Percentiles rank a stretch among this genome's conserved stretches.
Conservation (phyloP, 2,888 invertebrate genomes). For the Idaea aversata region DNA sequence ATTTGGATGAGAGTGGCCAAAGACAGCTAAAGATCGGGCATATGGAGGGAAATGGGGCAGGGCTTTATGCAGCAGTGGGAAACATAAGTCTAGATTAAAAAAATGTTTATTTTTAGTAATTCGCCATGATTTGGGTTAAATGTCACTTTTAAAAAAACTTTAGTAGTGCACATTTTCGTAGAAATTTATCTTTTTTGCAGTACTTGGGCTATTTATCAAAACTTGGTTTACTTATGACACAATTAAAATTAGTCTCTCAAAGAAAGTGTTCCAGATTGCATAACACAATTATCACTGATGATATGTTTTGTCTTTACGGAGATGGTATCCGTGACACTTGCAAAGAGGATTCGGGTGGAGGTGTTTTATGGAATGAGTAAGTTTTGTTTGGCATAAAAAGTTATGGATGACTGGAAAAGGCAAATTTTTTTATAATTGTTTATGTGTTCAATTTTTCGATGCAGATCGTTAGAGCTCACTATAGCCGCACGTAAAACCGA, state of each 20-base stretch:
- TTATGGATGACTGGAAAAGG: background rate
- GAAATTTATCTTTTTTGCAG: conserved; percentile 37
- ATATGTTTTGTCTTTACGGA: conserved; percentile 69
- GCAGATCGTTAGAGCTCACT: no score
- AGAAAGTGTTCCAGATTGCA: conserved; percentile 43
- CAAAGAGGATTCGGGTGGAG: conserved; percentile 65
- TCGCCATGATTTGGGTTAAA: no score
- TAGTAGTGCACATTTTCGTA: conserved; percentile 8
- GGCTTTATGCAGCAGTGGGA: no score
- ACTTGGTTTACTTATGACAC: conserved; percentile 46
- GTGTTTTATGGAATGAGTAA: conserved; percentile 60
- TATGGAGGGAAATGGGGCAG: no score
- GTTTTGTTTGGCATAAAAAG: conserved; percentile 8
- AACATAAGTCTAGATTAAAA: no score
- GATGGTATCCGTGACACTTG: conserved; percentile 54
- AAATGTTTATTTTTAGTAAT: no score
- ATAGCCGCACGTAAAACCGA: no score
- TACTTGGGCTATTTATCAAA: conserved; percentile 50
- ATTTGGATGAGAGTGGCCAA: no score
- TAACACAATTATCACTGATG: conserved; percentile 31
- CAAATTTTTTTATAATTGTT: background rate
- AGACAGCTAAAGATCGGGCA: no score
- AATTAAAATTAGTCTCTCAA: conserved; percentile 40
- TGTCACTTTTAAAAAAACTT: no score
- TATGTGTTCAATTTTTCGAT: background rate